Evolutionary conservation across 2,888 invertebrate genomes (phyloP).

Genomic region (Lochmaea crataegi): DNA sequence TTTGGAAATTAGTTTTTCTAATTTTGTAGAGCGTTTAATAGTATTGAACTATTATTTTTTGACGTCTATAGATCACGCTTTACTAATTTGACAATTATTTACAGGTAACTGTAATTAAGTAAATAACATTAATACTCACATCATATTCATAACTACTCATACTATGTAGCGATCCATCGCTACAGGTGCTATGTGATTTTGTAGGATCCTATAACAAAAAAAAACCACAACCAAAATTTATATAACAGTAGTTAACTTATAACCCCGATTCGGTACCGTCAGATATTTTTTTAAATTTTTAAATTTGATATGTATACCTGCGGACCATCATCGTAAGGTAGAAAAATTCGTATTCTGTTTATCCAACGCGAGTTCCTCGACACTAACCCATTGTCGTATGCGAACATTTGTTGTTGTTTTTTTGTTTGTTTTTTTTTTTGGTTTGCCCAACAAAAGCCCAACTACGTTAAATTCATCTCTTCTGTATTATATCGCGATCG

Average conservation of each 20-base stretch:
- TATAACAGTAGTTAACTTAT: too few species aligned
- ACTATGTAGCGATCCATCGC: constrained; percentile 83
- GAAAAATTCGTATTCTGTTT: constrained; percentile 53
- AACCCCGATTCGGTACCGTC: not conserved
- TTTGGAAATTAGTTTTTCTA: too few species aligned
- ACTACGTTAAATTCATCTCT: constrained; percentile 24
- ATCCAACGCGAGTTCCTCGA: constrained; percentile 51
- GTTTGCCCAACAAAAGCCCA: not conserved
- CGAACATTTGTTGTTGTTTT: constrained; percentile 46
- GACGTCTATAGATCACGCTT: too few species aligned
- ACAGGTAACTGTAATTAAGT: too few species aligned
- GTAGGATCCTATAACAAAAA: constrained; percentile 64
- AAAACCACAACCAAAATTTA: not conserved
- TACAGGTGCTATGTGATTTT: constrained; percentile 70
- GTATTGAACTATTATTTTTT: too few species aligned
- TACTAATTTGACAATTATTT: too few species aligned
- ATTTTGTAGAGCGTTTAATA: too few species aligned
- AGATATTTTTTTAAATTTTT: not conserved
- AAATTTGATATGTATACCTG: constrained; percentile 41
- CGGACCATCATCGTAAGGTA: constrained; percentile 49
- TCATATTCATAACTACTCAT: constrained; percentile 84
- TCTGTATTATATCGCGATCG: not conserved
- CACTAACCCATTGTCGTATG: constrained; percentile 38
- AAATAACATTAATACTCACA: constrained; percentile 56
- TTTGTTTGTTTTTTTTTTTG: too few species aligned